Evolutionary conservation across 2,113 vertebrate genomes (phyloP), one percentile per base, ranked within the genome.

Genomic region (Macaca mulatta): DNA sequence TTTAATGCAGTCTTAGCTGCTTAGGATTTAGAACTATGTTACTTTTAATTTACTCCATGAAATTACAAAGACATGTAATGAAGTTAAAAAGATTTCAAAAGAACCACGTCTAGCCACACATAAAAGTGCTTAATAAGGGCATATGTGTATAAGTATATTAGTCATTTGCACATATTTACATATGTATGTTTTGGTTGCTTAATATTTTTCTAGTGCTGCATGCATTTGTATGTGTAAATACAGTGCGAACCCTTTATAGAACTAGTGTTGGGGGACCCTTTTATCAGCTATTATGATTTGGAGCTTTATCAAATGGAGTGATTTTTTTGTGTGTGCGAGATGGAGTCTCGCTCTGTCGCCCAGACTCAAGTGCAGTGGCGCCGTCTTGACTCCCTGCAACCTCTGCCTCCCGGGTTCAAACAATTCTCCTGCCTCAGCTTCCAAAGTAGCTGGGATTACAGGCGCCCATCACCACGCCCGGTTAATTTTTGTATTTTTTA

Each of bases 41-140:
- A 86, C 88, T 97, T 98, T 97, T 96, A 83, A 93, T 72, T 96
- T 87, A 95, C 32, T 93, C 81, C 22, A 0, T 92, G 20, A 97
- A 95, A 74, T 64, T 97, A 89, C 81, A 96, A 97, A 98, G 98
- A 86, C 94, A 97, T 12, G 8, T 75, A 61, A 86, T 95, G 11
- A 40, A 98, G 94, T 89, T 91, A 52, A 97, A 93, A 95, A 85
- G 50, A 83, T 83, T 64, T 48, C 17, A 79, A 91, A 0, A 10
- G 95, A 94, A 95, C 81, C 59, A 22, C 38, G 17, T 94, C n/a
- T 94, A 95, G 88, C 40, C 85, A 91, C 96, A 93, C 91, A 82
- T 77, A 89, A 86, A 97, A 94, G 83, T 97, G 43, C 13, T 69
- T 52, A 75, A 64, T 64, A 84, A 79, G 43, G 83, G 52, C 59